Conservation (phyloP, 2,888 invertebrate genomes). For the Eupithecia tripunctaria region DNA sequence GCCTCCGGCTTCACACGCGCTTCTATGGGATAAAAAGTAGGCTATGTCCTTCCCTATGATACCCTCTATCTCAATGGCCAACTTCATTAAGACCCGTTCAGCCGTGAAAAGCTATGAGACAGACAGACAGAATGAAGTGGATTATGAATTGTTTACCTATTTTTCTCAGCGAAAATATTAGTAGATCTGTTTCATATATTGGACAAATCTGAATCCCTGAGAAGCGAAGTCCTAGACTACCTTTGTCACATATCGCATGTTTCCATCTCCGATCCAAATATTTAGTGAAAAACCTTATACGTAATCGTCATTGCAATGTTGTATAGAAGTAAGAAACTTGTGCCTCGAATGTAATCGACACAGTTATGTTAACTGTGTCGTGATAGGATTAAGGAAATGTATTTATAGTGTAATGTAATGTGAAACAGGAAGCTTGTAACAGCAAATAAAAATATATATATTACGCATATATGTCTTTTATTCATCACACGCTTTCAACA, state of each 20-base stretch:
- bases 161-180: not conserved
- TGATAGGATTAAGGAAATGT: constrained; percentile 50
- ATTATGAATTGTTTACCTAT: not conserved
- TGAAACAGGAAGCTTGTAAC: constrained; percentile 41
- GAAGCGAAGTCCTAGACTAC: constrained; percentile 6
- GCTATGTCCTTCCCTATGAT: no score
- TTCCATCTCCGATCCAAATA: constrained; percentile 35
- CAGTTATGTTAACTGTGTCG: constrained; percentile 75
- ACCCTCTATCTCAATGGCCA: not conserved
- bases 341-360: constrained; percentile 65
- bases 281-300: constrained; percentile 33
- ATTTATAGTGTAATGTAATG: constrained; percentile 34
- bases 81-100: not conserved
- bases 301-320: constrained; percentile 40
- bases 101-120: not conserved
- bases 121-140: not conserved
- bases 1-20: not conserved
- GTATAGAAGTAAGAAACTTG: constrained; percentile 49
- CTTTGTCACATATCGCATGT: constrained; percentile 33
- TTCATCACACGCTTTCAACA: constrained; percentile 26
- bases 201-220: not conserved
- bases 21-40: not conserved
- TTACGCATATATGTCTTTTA: constrained; percentile 33
- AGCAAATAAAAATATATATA: constrained; percentile 37
- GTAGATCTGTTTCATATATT: not conserved